Conservation (phyloP, 2,113 vertebrate genomes). For the Opisthocomus hoazin region DNA sequence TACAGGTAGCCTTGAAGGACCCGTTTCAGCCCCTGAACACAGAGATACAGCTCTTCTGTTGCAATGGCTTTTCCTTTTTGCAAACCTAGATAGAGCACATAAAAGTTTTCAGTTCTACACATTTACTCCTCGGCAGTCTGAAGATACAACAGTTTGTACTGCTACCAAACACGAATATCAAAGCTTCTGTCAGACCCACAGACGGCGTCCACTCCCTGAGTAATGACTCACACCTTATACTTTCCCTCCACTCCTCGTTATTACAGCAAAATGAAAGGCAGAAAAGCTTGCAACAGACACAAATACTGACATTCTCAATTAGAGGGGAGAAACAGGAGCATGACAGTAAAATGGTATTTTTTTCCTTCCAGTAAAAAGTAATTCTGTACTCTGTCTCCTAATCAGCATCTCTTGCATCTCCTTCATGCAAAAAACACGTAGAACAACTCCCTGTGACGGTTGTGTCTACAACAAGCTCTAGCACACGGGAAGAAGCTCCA, state of each 20-base stretch:
- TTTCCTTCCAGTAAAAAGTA: not conserved
- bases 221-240: not conserved
- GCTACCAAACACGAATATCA: not conserved
- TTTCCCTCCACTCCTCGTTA: not conserved
- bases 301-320: not conserved
- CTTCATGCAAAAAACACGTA: not conserved
- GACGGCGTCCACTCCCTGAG: not conserved
- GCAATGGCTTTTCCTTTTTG: not conserved
- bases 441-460: not conserved
- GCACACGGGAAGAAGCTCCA: not conserved
- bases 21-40: not conserved
- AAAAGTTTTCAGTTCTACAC: not conserved
- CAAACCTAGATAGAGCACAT: not conserved
- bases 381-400: not conserved
- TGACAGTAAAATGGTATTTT: not conserved
- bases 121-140: not conserved
- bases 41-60: not conserved
- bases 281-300: not conserved
- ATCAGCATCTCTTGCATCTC: not conserved
- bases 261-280: not conserved
- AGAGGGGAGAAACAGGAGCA: not conserved
- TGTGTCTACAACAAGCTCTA: not conserved
- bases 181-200: not conserved
- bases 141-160: not conserved
- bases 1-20: not conserved